Evolutionary conservation across 2,113 vertebrate genomes (phyloP).

Genomic region (Sterna hirundo): DNA sequence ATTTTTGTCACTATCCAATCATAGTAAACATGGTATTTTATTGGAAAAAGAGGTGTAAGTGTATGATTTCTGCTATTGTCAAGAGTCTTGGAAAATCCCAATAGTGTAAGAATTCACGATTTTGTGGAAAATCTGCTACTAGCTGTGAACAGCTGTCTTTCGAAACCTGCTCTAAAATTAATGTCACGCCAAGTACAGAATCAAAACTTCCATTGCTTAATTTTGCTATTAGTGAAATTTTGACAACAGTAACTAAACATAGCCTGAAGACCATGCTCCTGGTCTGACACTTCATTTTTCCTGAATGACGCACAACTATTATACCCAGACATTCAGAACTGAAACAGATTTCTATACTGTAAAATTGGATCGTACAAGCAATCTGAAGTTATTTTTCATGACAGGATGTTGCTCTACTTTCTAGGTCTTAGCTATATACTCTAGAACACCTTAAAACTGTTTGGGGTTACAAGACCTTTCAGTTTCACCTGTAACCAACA

Average conservation of each 20-base stretch:
- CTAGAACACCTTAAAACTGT: neutral
- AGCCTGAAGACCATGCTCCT: neutral
- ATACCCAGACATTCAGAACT: neutral
- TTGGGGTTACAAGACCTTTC: neutral
- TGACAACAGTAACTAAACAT: neutral
- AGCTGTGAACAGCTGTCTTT: slow-evolving; percentile 20
- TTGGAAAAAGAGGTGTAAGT: neutral
- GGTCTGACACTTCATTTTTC: neutral
- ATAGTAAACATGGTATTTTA: neutral
- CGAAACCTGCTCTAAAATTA: neutral
- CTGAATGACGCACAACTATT: neutral
- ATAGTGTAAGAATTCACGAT: slow-evolving; percentile 20
- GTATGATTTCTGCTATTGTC: neutral
- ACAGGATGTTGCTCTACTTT: neutral
- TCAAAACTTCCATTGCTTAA: neutral
- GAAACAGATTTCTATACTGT: neutral
- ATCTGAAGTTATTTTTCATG: neutral
- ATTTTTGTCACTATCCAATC: neutral
- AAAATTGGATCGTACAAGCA: neutral
- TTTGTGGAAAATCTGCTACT: neutral
- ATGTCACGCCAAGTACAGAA: neutral
- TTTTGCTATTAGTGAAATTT: neutral
- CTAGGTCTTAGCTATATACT: neutral
- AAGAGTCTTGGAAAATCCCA: slow-evolving; percentile 39
- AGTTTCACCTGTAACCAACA: neutral